Percentiles rank a stretch among this genome's conserved stretches.
These are phyloP conservation scores for Glaucidium brasilianum DNA, from an alignment of 2,113 vertebrate genomes.

Conservation along the genomic window DNA sequence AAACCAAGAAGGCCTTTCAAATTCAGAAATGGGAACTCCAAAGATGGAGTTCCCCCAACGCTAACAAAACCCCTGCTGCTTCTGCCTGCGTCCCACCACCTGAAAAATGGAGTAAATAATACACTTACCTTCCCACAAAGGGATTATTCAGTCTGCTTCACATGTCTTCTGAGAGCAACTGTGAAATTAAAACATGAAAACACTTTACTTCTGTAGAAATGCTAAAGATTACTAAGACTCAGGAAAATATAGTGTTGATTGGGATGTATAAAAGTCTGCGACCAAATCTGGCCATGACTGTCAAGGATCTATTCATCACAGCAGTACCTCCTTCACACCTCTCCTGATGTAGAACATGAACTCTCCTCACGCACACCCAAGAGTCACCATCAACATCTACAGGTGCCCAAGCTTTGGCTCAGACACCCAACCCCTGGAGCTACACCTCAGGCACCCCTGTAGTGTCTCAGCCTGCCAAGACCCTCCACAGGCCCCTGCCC, in stretches of 20 bases:
- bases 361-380: background rate
- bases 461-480: background rate
- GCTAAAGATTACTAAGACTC: background rate
- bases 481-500: rapidly evolving
- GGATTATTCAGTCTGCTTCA: background rate
- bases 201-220: background rate
- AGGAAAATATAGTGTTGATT: background rate
- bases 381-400: background rate
- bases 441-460: background rate
- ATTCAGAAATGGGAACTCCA: background rate
- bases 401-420: background rate
- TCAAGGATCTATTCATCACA: no score
- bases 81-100: background rate
- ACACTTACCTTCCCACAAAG: background rate
- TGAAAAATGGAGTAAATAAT: background rate
- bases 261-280: background rate
- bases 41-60: background rate
- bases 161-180: background rate
- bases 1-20: background rate
- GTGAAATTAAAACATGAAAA: background rate
- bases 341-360: rapidly evolving
- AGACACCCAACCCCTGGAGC: background rate
- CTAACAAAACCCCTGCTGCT: background rate
- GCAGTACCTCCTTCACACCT: background rate
- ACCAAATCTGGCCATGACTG: background rate